Conservation (phyloP, 2,888 invertebrate species). For the Meiosimyza decipiens region DNA sequence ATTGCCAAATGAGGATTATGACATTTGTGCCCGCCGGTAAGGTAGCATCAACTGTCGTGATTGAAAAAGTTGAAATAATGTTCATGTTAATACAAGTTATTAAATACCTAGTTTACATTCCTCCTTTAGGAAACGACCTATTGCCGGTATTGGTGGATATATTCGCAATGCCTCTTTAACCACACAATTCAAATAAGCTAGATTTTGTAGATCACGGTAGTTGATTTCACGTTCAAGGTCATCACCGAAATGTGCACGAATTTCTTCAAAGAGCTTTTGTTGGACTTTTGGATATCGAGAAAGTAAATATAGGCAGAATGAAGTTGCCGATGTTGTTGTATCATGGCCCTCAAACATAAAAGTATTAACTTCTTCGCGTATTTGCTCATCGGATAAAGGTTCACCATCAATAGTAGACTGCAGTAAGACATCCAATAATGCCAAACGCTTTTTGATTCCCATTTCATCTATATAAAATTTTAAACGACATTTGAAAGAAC, state of each 20-base stretch:
- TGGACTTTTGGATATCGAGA: constrained; percentile 59
- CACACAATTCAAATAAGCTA: constrained; percentile 71
- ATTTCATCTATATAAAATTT: constrained; percentile 37
- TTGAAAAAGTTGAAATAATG: no score
- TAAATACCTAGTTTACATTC: constrained; percentile 69
- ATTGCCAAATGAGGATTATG: constrained; percentile 57
- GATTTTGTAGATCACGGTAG: constrained; percentile 52
- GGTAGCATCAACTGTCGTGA: constrained; percentile 40
- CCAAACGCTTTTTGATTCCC: constrained; percentile 72
- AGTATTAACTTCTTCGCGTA: constrained; percentile 78
- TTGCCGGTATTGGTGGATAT: constrained; percentile 74
- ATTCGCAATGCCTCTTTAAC: constrained; percentile 75
- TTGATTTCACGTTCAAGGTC: constrained; percentile 48
- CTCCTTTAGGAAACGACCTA: constrained; percentile 70
- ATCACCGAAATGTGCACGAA: constrained; percentile 52
- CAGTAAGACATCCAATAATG: constrained; percentile 75
- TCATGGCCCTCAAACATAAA: constrained; percentile 75
- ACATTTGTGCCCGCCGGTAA: constrained; percentile 59
- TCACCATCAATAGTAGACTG: constrained; percentile 69
- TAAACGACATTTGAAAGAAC: neutral
- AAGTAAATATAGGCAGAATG: constrained; percentile 59
- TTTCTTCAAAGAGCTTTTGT: constrained; percentile 57
- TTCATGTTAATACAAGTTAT: neutral
- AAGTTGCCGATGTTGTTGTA: constrained; percentile 62
- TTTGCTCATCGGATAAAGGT: constrained; percentile 70